Conservation (phyloP, 2,797 vertebrate genomes). For the Rhinogobio ventralis region DNA sequence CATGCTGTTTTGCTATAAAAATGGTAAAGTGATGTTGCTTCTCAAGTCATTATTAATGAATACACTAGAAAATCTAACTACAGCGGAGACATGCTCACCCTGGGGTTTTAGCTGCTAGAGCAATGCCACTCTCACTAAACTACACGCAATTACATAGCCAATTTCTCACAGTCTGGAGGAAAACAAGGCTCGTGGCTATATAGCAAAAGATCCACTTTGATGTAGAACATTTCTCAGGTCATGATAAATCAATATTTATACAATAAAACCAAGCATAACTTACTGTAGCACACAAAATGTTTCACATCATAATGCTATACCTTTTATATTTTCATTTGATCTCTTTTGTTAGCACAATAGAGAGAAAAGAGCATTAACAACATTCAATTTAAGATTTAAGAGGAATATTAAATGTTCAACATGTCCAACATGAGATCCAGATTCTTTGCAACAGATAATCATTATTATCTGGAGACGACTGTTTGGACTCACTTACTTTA, state of each 20-base stretch:
- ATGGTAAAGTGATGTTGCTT: constrained; percentile 28
- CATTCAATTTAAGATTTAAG: not conserved
- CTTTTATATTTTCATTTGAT: not conserved
- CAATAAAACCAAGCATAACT: constrained; percentile 22
- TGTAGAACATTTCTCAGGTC: constrained; percentile 27
- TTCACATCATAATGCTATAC: not conserved
- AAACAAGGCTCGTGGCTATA: constrained; percentile 36
- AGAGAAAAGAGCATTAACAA: not conserved
- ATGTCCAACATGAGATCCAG: constrained; percentile 34
- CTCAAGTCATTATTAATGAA: constrained; percentile 48
- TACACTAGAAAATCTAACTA: constrained; percentile 47
- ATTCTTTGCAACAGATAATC: constrained; percentile 49
- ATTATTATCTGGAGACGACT: constrained; percentile 34
- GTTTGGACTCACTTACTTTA: constrained; percentile 18
- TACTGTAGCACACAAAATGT: not conserved
- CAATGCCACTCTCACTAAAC: constrained; percentile 45
- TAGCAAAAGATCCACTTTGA: constrained; percentile 30
- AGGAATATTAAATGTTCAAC: constrained; percentile 20
- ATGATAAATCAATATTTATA: constrained; percentile 24
- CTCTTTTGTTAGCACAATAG: not conserved
- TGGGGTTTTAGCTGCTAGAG: constrained; percentile 42
- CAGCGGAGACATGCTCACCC: constrained; percentile 21
- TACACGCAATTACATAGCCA: constrained; percentile 47
- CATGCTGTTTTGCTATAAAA: constrained; percentile 35
- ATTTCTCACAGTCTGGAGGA: constrained; percentile 42